Base-by-base conservation (phyloP, 2,888 invertebrate species). In the Uloborus plumipes region DNA sequence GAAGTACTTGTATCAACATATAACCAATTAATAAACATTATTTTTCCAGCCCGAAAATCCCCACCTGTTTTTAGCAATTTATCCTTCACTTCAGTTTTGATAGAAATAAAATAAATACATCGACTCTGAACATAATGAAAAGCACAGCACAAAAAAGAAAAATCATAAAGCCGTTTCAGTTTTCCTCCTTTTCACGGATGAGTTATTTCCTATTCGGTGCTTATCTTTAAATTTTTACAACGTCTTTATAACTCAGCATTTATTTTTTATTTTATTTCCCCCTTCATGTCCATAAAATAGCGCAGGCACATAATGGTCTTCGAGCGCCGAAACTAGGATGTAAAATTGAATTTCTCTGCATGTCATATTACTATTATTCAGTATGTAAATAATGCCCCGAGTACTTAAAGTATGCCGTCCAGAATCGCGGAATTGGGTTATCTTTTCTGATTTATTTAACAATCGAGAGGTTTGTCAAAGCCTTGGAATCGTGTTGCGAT, bases 311-410 rank as follows among this genome's bases (percentile, higher is more conserved):
- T 39, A 39, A 39, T 39, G 39, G 39, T 11, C 39, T 39, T 39
- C 6, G 7, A 11, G 39, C 39, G 39, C 7, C 7, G 39, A 39
- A 39, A 39, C 39, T 39, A 9, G 39, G 39, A 39, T 39, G 65
- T 71, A 65, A 70, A 78, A 78, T 71, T 78, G 77, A 78, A 78
- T 78, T 78, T 78, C 61, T 50, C 71, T 64, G 64, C 70, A 39
- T 78, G 77, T 78, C 77, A 78, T 78, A 71, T 78, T 65, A 70
- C 55, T 55, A 64, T 70, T 70, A 78, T 78, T 71, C 64, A 65
- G 58, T 39, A 55, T 78, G 77, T 78, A 78, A 78, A 78, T 78
- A 78, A 78, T 65, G 70, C 64, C 71, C 58, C 64, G 70, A 64
- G 61, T 78, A 71, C 62, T 70, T 51, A 71, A 78, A 71, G 71